Evolutionary conservation across 2,113 vertebrate genomes (phyloP).

Genomic region (Cervus canadensis): DNA sequence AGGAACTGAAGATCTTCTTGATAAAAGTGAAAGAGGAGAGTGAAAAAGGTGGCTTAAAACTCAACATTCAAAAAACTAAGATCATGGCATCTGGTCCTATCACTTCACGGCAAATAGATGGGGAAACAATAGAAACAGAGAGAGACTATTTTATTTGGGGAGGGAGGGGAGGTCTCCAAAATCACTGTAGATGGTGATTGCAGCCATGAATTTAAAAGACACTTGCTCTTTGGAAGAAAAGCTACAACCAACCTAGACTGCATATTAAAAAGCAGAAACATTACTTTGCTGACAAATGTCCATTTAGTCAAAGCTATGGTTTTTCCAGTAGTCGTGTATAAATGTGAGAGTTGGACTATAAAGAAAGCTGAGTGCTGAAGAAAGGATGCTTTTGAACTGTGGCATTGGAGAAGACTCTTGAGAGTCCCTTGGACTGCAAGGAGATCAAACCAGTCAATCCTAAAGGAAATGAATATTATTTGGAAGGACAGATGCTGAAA

Average conservation of each 20-base stretch:
- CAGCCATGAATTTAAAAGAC: not conserved
- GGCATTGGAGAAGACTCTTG: fast-evolving
- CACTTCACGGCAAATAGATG: not conserved
- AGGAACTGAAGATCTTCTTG: not conserved
- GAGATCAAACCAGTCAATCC: not conserved
- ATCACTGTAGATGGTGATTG: not conserved
- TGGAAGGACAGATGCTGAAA: not conserved
- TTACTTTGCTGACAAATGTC: not conserved
- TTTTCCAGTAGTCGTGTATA: not conserved
- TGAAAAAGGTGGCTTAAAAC: not conserved
- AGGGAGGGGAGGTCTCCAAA: not conserved
- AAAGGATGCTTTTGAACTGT: not conserved
- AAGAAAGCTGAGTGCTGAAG: not conserved
- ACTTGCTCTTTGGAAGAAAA: not conserved
- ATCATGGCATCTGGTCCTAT: not conserved
- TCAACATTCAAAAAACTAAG: not conserved
- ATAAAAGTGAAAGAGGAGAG: not conserved
- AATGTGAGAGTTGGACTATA: too few relatives aligned
- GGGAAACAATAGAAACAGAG: not conserved
- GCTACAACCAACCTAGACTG: not conserved
- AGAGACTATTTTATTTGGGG: fast-evolving
- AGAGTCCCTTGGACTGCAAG: not conserved
- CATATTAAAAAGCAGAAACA: not conserved
- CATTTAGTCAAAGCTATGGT: not conserved
- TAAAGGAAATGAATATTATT: not conserved